These are phyloP conservation scores for Isoperla grammatica DNA, from an alignment of 2,888 invertebrate species.

Conservation along the genomic window DNA sequence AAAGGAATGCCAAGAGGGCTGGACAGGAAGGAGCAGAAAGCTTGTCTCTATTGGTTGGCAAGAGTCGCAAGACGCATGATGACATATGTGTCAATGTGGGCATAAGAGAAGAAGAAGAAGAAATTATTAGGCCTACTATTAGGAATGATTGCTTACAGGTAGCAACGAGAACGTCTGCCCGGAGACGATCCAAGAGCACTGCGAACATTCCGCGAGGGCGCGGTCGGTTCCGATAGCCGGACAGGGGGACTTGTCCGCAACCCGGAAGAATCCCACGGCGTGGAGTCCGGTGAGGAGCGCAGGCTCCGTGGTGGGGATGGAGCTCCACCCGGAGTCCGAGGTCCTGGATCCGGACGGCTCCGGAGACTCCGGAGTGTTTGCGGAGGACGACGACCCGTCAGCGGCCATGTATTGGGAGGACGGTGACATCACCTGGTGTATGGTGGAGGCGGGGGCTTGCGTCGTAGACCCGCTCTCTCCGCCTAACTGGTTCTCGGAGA, in stretches of 20 bases:
- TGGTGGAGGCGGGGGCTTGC: slow-evolving; percentile 76
- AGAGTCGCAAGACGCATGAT: too few relatives aligned
- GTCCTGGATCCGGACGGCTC: slow-evolving; percentile 68
- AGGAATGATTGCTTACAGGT: too few relatives aligned
- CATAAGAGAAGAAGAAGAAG: too few relatives aligned
- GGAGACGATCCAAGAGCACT: slow-evolving; percentile 25
- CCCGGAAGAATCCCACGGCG: slow-evolving; percentile 48
- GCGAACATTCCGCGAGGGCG: background rate
- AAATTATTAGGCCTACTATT: too few relatives aligned
- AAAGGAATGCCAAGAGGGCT: too few relatives aligned
- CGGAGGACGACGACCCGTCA: slow-evolving; percentile 61
- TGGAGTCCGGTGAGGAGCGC: slow-evolving; percentile 88
- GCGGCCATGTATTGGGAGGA: slow-evolving; percentile 71
- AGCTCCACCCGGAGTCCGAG: slow-evolving; percentile 70
- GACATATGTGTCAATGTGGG: too few relatives aligned
- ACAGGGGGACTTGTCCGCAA: background rate
- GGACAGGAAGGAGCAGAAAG: too few relatives aligned
- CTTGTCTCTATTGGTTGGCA: too few relatives aligned
- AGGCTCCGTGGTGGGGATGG: slow-evolving; percentile 60
- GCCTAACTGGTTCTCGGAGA: slow-evolving; percentile 60
- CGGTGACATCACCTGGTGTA: slow-evolving; percentile 75
- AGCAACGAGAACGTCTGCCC: slow-evolving; percentile 7
- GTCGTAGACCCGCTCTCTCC: slow-evolving; percentile 63
- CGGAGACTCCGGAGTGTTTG: slow-evolving; percentile 70
- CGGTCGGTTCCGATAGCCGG: background rate